Conservation (phyloP, 2,888 invertebrate species). For the Lymantria monacha region DNA sequence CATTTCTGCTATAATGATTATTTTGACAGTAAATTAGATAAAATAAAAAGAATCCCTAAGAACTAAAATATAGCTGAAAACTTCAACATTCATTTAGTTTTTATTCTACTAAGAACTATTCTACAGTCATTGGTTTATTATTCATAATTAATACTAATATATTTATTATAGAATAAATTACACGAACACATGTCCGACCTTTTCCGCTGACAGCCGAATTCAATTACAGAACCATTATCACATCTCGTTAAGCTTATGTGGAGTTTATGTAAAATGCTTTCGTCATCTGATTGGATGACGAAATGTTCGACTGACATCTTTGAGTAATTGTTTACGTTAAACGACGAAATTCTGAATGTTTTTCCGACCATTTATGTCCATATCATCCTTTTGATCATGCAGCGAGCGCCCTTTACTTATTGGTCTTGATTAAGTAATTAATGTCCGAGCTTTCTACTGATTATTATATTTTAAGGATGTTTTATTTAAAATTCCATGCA, state of each 20-base stretch:
- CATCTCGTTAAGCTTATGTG: conserved; percentile 30
- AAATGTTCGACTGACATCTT: conserved; percentile 23
- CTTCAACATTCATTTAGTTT: no score
- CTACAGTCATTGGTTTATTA: conserved; percentile 12
- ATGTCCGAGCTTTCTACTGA: background rate
- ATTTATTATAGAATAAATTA: conserved; percentile 15
- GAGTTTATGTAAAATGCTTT: conserved; percentile 41
- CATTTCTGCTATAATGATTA: no score
- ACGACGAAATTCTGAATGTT: conserved; percentile 4
- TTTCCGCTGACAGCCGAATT: conserved; percentile 36
- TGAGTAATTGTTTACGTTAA: conserved; percentile 14
- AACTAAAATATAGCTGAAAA: no score
- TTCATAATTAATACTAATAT: conserved; percentile 26
- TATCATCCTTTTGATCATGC: conserved; percentile 3
- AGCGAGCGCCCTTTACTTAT: conserved; percentile 1
- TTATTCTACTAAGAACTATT: background rate
- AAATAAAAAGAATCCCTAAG: no score
- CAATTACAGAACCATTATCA: conserved; percentile 38
- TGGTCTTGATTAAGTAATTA: conserved; percentile 6
- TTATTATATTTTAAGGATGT: background rate
- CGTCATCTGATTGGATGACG: conserved; percentile 28
- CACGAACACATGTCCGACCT: conserved; percentile 21
- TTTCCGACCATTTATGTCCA: conserved; percentile 4
- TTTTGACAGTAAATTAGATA: no score
- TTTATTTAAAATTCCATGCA: conserved; percentile 4